These are phyloP conservation scores for Drosophila longiperda DNA, from an alignment of 2,888 invertebrate genomes.

Conservation along the genomic window DNA sequence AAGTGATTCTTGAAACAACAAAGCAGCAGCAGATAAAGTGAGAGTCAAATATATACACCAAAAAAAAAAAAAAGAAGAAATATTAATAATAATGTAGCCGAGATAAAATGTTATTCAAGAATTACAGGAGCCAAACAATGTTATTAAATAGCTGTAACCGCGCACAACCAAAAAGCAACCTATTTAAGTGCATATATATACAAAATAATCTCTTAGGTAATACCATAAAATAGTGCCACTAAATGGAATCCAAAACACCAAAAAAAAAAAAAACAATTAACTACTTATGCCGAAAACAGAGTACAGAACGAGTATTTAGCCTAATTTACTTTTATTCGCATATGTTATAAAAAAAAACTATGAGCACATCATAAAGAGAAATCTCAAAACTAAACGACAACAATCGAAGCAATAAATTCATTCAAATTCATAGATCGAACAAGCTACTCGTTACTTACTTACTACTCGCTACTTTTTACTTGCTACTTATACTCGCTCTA, in stretches of 20 bases:
- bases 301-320: constrained; percentile 15
- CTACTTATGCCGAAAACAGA: constrained; percentile 19
- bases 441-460: constrained; percentile 15
- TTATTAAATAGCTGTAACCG: constrained; percentile 51
- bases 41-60: constrained; percentile 10
- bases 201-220: constrained; percentile 42
- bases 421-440: constrained; percentile 10
- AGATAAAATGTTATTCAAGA: constrained; percentile 15
- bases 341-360: constrained; percentile 12
- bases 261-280: background rate
- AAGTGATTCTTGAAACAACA: constrained; percentile 46
- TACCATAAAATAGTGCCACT: constrained; percentile 29
- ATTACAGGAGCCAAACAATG: constrained; percentile 21
- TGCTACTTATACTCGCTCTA: constrained; percentile 11
- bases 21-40: constrained; percentile 29
- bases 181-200: constrained; percentile 17
- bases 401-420: constrained; percentile 28
- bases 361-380: constrained; percentile 1
- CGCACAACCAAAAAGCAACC: constrained; percentile 53
- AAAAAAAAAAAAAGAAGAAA: background rate
- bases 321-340: constrained; percentile 28
- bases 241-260: constrained; percentile 10
- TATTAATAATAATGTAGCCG: constrained; percentile 11
- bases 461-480: constrained; percentile 12
- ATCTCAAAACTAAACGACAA: constrained; percentile 14